A percentile compares a stretch with the other conserved stretches of the same genome.
These are phyloP conservation scores for Heliocidaris erythrogramma DNA, from an alignment of 35 echinoderm and acorn worm genomes.

Conservation along the genomic window DNA sequence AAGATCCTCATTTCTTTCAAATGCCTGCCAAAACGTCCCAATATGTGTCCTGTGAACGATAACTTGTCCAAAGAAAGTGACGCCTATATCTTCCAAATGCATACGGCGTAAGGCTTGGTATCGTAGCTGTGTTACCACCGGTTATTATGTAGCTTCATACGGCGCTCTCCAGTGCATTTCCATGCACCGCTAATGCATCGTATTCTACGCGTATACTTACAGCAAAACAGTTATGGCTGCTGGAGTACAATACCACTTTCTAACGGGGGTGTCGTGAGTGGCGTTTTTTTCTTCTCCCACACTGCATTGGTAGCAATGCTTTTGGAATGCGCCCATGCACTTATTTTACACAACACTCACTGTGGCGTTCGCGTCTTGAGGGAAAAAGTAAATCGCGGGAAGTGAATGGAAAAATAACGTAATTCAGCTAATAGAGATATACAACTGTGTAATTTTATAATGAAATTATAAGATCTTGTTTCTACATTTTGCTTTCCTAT, in stretches of 20 bases:
- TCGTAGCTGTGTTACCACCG: background rate
- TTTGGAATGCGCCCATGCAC: background rate
- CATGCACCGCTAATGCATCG: constrained; percentile 9
- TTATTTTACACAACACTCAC: background rate
- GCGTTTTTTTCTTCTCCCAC: background rate
- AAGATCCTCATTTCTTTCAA: constrained; percentile 47
- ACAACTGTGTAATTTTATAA: background rate
- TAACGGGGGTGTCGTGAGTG: constrained; percentile 31
- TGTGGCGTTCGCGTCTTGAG: background rate
- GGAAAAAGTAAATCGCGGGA: background rate
- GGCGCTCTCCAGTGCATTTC: constrained; percentile 19
- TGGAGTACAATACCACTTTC: constrained; percentile 45
- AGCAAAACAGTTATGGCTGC: constrained; percentile 32
- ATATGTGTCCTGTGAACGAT: constrained; percentile 3
- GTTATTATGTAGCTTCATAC: background rate
- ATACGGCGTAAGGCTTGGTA: background rate
- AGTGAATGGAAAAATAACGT: background rate
- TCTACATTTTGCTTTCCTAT: background rate
- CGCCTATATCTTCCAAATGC: background rate
- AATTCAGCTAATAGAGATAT: background rate
- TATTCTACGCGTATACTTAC: constrained; percentile 6
- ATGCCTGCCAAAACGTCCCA: background rate
- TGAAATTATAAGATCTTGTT: background rate
- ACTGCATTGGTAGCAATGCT: background rate
- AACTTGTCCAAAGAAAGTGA: constrained; percentile 26